These are phyloP conservation scores for Anthoscopus minutus DNA, from an alignment of 2,113 vertebrate genomes.

Conservation along the genomic window DNA sequence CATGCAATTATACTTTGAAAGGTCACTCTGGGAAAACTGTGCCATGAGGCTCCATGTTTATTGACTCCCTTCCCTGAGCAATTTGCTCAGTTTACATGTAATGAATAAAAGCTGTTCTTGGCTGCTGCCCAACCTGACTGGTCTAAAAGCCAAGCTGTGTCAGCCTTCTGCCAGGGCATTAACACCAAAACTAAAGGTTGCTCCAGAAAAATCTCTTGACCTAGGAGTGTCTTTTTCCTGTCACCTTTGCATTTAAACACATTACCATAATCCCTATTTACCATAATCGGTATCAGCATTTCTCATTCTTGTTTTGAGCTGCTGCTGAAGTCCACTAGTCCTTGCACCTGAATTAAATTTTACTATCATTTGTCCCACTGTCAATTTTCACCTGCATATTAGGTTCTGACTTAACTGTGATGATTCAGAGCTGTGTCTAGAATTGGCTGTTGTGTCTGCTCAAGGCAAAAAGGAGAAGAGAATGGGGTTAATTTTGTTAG, in stretches of 20 bases:
- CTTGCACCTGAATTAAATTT: neutral
- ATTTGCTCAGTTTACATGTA: constrained; percentile 35
- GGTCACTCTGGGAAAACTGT: constrained; percentile 6
- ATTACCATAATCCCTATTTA: neutral
- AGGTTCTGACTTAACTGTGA: neutral
- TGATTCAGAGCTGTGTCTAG: neutral
- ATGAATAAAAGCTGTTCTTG: constrained; percentile 9
- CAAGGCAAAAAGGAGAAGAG: neutral
- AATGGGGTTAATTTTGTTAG: neutral
- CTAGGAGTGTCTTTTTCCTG: neutral
- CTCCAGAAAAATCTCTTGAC: neutral
- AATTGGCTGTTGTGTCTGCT: neutral
- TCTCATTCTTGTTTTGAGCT: neutral
- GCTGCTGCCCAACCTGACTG: neutral
- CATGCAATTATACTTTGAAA: constrained; percentile 7
- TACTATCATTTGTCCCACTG: neutral
- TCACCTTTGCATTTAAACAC: neutral
- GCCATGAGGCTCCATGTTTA: neutral
- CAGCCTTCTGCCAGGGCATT: neutral
- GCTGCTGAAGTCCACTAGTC: neutral
- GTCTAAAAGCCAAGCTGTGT: neutral
- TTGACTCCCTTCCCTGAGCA: neutral
- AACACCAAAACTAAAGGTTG: neutral
- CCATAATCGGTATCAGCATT: neutral
- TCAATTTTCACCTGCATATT: neutral